A percentile compares a stretch with the other conserved stretches of the same genome.
These are phyloP conservation scores for Metridium senile DNA, from an alignment of 92 coral and sea anemone species.

Conservation along the genomic window DNA sequence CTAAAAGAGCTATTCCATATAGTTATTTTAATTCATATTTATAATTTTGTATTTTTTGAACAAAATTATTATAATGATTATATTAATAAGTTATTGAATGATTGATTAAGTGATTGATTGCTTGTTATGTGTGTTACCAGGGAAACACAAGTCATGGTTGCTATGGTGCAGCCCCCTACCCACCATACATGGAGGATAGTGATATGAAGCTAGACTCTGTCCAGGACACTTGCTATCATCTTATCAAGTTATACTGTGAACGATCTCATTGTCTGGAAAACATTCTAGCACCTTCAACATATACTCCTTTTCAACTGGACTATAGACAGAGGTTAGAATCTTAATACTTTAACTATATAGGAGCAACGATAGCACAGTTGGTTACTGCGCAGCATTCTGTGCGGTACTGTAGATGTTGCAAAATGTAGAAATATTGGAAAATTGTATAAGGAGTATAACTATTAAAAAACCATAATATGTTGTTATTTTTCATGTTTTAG, in stretches of 20 bases:
- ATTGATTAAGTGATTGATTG: background rate
- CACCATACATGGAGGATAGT: slow-evolving; percentile 72
- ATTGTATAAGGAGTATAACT: too few relatives aligned
- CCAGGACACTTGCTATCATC: slow-evolving; percentile 93
- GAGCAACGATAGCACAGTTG: too few relatives aligned
- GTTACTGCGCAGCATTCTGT: too few relatives aligned
- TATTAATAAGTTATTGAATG: too few relatives aligned
- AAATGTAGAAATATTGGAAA: too few relatives aligned
- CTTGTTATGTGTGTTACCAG: slow-evolving; percentile 7
- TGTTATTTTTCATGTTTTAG: slow-evolving; percentile 33
- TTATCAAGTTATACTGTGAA: slow-evolving; percentile 87
- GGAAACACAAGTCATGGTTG: slow-evolving; percentile 76
- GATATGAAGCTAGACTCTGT: slow-evolving; percentile 16
- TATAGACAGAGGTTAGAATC: slow-evolving; percentile 90
- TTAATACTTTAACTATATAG: too few relatives aligned
- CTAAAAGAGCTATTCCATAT: too few relatives aligned
- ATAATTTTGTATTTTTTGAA: too few relatives aligned
- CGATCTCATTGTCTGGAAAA: slow-evolving; percentile 90
- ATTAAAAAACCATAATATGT: background rate
- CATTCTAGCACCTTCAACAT: slow-evolving; percentile 85
- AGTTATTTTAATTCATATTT: too few relatives aligned
- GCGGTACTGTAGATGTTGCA: too few relatives aligned
- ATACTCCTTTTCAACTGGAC: slow-evolving; percentile 81
- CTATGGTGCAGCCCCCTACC: slow-evolving; percentile 78
- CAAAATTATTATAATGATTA: too few relatives aligned